phyloP scores from a whole-genome alignment of 2,113 vertebrate genomes.

The Dasypus novemcinctus region DNA sequence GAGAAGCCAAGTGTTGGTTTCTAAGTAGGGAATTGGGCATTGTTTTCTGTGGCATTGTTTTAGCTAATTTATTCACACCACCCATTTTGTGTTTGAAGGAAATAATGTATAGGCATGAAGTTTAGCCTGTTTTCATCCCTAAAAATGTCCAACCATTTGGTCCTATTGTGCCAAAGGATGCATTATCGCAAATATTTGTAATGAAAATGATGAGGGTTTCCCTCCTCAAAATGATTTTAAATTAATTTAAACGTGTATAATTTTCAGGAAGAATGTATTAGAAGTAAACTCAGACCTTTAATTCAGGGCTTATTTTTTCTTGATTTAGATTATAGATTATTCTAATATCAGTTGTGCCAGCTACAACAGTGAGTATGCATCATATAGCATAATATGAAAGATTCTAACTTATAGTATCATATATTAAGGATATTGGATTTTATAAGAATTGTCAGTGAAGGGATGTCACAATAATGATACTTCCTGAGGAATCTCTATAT shows the following conservation, averaged over 20 bases:
- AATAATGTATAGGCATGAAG: not conserved
- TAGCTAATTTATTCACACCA: not conserved
- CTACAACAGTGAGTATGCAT: not conserved
- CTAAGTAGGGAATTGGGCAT: not conserved
- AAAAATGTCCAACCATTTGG: not conserved
- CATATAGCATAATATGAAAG: not conserved
- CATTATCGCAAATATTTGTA: constrained; percentile 15
- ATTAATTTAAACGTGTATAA: constrained; percentile 3
- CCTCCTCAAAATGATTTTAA: constrained; percentile 19
- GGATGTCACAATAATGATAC: not conserved
- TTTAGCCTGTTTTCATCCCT: not conserved
- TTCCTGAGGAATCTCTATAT: not conserved
- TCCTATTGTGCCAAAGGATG: not conserved
- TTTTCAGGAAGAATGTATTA: constrained; percentile 24
- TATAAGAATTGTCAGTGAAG: not conserved
- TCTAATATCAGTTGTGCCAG: not conserved
- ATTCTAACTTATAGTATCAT: not conserved
- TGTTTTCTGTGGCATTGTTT: not conserved
- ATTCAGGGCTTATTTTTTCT: not conserved
- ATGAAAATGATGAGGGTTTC: not conserved
- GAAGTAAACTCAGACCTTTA: not conserved
- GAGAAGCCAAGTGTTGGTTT: not conserved
- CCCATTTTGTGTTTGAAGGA: not conserved
- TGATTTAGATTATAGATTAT: not conserved
- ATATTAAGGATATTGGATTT: constrained; percentile 1